Evolutionary conservation across 1,140 invertebrate genomes (phyloP).

Genomic region (Meloidogyne chitwoodi): DNA sequence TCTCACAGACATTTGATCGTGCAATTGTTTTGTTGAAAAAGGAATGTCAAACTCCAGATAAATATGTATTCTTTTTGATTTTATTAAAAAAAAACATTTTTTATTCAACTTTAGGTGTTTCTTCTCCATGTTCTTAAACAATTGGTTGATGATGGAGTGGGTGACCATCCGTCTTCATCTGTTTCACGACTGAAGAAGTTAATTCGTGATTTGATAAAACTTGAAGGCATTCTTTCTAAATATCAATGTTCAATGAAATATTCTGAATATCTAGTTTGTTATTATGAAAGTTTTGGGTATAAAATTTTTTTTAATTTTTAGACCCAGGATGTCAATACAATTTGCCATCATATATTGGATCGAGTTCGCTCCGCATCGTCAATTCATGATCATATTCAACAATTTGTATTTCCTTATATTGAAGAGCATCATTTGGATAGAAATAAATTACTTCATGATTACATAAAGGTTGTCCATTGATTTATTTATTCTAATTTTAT

Average conservation of each 20-base stretch:
- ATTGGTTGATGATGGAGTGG: background rate
- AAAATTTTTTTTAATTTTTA: background rate
- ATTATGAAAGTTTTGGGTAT: background rate
- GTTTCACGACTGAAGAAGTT: background rate
- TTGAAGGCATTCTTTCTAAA: slow-evolving; percentile 3
- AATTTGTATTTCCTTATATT: slow-evolving; percentile 30
- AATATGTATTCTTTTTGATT: slow-evolving; percentile 19
- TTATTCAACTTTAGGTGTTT: background rate
- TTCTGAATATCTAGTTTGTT: slow-evolving; percentile 17
- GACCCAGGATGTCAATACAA: slow-evolving; percentile 9
- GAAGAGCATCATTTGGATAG: slow-evolving; percentile 23
- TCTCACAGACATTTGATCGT: slow-evolving; percentile 25
- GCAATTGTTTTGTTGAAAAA: slow-evolving; percentile 13
- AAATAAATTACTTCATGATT: slow-evolving; percentile 24
- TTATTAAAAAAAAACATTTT: background rate
- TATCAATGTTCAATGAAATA: slow-evolving; percentile 29
- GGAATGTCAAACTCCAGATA: slow-evolving; percentile 19
- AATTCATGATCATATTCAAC: slow-evolving; percentile 23
- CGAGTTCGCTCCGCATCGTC: slow-evolving; percentile 11
- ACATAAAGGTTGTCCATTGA: slow-evolving; percentile 17
- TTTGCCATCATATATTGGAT: slow-evolving; percentile 26
- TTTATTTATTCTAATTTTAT: background rate
- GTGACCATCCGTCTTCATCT: background rate
- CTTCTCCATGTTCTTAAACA: slow-evolving; percentile 20
- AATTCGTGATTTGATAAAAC: slow-evolving; percentile 19